These are phyloP conservation scores for Sarcoramphus papa DNA, from an alignment of 2,797 vertebrate species.

Conservation along the genomic window DNA sequence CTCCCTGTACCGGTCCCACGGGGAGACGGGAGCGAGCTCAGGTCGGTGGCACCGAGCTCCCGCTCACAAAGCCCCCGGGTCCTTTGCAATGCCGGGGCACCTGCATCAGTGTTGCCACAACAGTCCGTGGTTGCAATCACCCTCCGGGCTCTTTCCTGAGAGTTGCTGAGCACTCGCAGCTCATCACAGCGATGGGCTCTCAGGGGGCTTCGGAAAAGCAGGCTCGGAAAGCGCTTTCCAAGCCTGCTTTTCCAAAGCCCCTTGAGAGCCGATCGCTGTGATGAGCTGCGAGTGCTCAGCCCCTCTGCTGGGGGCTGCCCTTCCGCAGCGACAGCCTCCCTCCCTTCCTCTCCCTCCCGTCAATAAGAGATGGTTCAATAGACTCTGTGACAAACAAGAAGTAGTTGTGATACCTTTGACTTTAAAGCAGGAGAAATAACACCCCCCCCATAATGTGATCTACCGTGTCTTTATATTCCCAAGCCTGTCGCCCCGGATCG, in stretches of 20 bases:
- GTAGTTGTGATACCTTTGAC: background rate
- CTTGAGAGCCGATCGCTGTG: background rate
- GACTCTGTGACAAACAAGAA: slow-evolving; percentile 33
- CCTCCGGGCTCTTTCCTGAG: background rate
- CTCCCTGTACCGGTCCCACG: rapidly evolving
- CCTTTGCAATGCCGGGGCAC: background rate
- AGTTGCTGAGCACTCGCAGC: background rate
- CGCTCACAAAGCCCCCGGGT: background rate
- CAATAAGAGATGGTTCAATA: background rate
- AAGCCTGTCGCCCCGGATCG: slow-evolving; percentile 35
- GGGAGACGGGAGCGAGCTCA: rapidly evolving
- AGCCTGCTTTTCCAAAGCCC: background rate
- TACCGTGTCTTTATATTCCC: slow-evolving; percentile 60
- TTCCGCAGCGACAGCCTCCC: rapidly evolving
- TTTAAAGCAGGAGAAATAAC: slow-evolving; percentile 55
- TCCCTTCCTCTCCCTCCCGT: background rate
- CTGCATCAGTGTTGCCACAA: background rate
- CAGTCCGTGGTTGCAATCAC: rapidly evolving
- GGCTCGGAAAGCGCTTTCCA: background rate
- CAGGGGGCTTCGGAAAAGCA: background rate
- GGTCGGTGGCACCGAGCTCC: background rate
- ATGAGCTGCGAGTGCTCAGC: background rate
- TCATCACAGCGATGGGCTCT: background rate
- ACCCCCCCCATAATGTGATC: slow-evolving; percentile 20
- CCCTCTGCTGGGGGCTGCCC: background rate